Evolutionary conservation across 2,797 vertebrate species (phyloP), one percentile per base, ranked within the genome.

Genomic region (Semotilus atromaculatus): DNA sequence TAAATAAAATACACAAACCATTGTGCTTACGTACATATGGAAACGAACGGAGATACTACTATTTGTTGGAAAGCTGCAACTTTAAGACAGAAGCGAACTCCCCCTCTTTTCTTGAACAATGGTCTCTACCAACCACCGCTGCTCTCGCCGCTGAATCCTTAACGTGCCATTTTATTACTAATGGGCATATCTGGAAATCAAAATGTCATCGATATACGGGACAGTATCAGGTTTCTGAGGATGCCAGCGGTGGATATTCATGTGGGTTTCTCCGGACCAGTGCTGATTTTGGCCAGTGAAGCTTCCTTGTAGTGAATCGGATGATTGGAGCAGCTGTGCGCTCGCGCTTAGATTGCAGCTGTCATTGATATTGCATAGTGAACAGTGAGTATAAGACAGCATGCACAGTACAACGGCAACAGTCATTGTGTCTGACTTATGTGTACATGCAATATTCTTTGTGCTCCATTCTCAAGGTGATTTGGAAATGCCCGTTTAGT

Each of bases 51-150:
- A 40, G 34, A 23, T 38, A 7, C 40, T 48, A 64, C 10, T 48
- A 66, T 79, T 79, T 34, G 62, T 67, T n/a, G 21, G 11, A 71
- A 86, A 92, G 85, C 96, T 96, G 95, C 94, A 95, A 96, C 97
- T 98, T 98, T 98, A 99, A 99, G 97, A 96, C 90, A 87, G 91
- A 87, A 0, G 91, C 29, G 93, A 90, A 94, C 95, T 92, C 94
- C 95, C 96, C 97, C 94, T 88, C 88, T 82, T 75, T 85, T 78
- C 87, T 82, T 91, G 85, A 78, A 95, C 95, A 97, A 96, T 99
- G 98, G 97, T 99, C 95, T 97, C 94, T 96, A 93, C 97, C 97
- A 94, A 93, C 97, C 97, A 94, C 95, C 96, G 96, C 94, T 94
- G 96, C 96, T 94, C 94, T 93, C 95, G 92, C 95, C 94, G 97